Evolutionary conservation across 2,888 invertebrate species (phyloP).

Genomic region (Drosophila imparisetae): DNA sequence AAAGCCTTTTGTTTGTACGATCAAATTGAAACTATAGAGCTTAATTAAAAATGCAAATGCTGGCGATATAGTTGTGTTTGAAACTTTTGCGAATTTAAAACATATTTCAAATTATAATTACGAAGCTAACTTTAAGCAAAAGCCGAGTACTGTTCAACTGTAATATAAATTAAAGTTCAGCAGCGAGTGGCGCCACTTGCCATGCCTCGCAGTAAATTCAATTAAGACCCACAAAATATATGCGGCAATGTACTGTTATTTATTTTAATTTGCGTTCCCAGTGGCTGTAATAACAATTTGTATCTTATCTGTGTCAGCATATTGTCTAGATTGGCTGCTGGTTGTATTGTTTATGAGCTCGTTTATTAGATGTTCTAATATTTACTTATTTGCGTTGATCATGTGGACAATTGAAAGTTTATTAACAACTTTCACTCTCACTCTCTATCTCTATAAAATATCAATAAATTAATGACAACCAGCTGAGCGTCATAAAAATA

Average conservation of each 20-base stretch:
- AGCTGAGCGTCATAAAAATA: slow-evolving; percentile 48
- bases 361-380: slow-evolving; percentile 54
- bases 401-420: slow-evolving; percentile 53
- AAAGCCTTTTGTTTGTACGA: slow-evolving; percentile 18
- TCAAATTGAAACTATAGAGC: slow-evolving; percentile 1
- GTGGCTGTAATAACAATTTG: slow-evolving; percentile 17
- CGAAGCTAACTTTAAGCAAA: slow-evolving; percentile 1
- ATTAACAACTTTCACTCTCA: slow-evolving; percentile 36
- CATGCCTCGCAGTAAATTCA: not conserved
- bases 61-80: not conserved
- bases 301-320: slow-evolving; percentile 65
- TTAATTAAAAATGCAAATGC: slow-evolving; percentile 27
- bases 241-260: not conserved
- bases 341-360: slow-evolving; percentile 60
- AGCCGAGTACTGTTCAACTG: not conserved
- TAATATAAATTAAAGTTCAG: not conserved
- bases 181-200: slow-evolving; percentile 15
- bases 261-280: slow-evolving; percentile 13
- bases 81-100: not conserved
- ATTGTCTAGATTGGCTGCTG: slow-evolving; percentile 36
- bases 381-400: slow-evolving; percentile 18
- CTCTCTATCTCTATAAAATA: slow-evolving; percentile 38
- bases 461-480: slow-evolving; percentile 57
- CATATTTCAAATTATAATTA: not conserved
- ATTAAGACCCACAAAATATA: slow-evolving; percentile 6